phyloP scores from a whole-genome alignment of 2,113 vertebrate genomes.

The Psilopogon haemacephalus region DNA sequence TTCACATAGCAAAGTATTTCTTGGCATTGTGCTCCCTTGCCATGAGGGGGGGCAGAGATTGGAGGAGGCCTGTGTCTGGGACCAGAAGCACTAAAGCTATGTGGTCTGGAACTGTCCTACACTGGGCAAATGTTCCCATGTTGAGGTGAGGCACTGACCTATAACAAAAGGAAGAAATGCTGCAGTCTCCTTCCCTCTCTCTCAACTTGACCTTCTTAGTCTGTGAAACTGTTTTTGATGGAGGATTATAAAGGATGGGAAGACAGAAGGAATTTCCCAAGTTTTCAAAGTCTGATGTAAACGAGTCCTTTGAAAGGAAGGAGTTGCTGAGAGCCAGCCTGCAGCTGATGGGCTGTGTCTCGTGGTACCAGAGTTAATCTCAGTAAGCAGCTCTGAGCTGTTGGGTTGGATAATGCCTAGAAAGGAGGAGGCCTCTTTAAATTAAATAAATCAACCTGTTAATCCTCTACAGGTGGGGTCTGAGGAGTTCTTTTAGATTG shows the following conservation, averaged over 20 bases:
- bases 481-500: not conserved
- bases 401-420: not conserved
- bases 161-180: not conserved
- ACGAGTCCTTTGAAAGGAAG: not conserved
- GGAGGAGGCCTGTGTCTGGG: not conserved
- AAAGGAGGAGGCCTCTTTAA: not conserved
- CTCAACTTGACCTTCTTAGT: not conserved
- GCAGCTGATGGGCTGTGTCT: slow-evolving; percentile 7
- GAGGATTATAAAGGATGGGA: slow-evolving; percentile 13
- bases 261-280: not conserved
- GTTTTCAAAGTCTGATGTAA: not conserved
- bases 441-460: not conserved
- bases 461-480: slow-evolving; percentile 6
- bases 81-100: not conserved
- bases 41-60: not conserved
- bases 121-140: not conserved
- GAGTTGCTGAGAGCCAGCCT: not conserved
- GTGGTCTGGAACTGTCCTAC: not conserved
- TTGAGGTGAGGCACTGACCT: not conserved
- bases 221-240: not conserved
- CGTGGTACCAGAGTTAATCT: slow-evolving; percentile 5
- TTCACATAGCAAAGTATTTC: not conserved
- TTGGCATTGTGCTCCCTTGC: not conserved
- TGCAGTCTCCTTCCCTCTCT: not conserved
- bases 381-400: slow-evolving; percentile 9